Evolutionary conservation across 1,140 invertebrate species (phyloP).

Genomic region (Calycopis cecrops): DNA sequence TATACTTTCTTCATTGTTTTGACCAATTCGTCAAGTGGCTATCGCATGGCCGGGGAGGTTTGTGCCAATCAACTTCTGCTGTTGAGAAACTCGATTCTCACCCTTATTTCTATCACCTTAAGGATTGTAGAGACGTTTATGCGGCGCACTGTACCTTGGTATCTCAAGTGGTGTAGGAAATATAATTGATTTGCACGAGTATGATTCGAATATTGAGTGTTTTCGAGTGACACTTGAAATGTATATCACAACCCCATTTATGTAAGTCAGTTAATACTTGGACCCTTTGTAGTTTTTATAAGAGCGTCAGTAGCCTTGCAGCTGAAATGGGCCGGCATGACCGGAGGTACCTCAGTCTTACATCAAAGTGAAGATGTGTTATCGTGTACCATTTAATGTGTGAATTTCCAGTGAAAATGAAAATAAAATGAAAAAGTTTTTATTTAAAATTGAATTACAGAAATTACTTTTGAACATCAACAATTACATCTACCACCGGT

Average conservation of each 20-base stretch:
- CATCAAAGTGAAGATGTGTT: too few relatives aligned
- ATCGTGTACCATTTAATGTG: too few relatives aligned
- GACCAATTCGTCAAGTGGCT: constrained; percentile 57
- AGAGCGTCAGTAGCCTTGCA: too few relatives aligned
- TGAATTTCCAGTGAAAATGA: too few relatives aligned
- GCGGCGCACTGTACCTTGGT: neutral
- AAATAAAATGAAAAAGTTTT: too few relatives aligned
- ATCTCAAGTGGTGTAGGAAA: constrained; percentile 53
- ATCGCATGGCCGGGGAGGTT: constrained; percentile 43
- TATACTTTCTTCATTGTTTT: constrained; percentile 62
- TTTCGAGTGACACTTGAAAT: constrained; percentile 29
- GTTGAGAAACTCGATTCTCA: neutral
- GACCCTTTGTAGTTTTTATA: too few relatives aligned
- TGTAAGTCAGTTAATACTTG: neutral
- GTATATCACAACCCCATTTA: neutral
- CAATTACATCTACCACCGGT: too few relatives aligned
- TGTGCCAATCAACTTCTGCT: constrained; percentile 23
- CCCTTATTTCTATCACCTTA: constrained; percentile 22
- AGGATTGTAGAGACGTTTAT: constrained; percentile 4
- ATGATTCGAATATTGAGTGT: constrained; percentile 9
- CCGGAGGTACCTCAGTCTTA: too few relatives aligned
- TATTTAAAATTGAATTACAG: too few relatives aligned
- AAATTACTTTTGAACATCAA: too few relatives aligned
- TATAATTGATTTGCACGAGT: constrained; percentile 48
- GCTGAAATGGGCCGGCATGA: too few relatives aligned